Evolutionary conservation across 2,888 invertebrate genomes (phyloP).

Genomic region (Synanthedon vespiformis): DNA sequence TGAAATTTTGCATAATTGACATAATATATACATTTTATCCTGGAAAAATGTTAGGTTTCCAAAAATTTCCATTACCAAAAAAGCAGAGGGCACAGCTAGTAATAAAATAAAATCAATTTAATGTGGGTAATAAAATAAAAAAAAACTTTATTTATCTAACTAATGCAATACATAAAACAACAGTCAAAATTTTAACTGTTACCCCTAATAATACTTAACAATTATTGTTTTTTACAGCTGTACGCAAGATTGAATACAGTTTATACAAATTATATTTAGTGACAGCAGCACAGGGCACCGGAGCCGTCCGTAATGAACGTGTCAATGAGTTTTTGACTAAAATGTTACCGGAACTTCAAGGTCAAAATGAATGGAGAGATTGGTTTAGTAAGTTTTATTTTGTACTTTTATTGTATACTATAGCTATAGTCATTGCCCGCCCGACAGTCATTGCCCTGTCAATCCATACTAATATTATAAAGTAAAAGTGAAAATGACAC

Average conservation of each 20-base stretch:
- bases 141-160: not conserved
- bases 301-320: slow-evolving; percentile 86
- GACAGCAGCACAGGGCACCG: slow-evolving; percentile 76
- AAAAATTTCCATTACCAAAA: too few relatives aligned
- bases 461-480: not conserved
- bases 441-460: not conserved
- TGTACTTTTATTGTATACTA: not conserved
- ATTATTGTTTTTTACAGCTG: slow-evolving; percentile 56
- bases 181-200: too few relatives aligned
- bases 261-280: slow-evolving; percentile 91
- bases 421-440: too few relatives aligned
- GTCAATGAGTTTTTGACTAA: slow-evolving; percentile 90
- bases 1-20: too few relatives aligned
- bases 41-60: too few relatives aligned
- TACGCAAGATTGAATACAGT: slow-evolving; percentile 87
- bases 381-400: slow-evolving; percentile 88
- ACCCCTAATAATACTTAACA: not conserved
- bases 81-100: too few relatives aligned
- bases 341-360: slow-evolving; percentile 88
- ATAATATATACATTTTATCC: too few relatives aligned
- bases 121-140: not conserved
- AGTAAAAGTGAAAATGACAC: too few relatives aligned
- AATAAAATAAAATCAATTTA: too few relatives aligned
- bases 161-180: not conserved
- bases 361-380: slow-evolving; percentile 93